Evolutionary conservation across 2,888 invertebrate genomes (phyloP), one percentile per base, ranked within the genome.

Genomic region (Peribatodes rhomboidaria): DNA sequence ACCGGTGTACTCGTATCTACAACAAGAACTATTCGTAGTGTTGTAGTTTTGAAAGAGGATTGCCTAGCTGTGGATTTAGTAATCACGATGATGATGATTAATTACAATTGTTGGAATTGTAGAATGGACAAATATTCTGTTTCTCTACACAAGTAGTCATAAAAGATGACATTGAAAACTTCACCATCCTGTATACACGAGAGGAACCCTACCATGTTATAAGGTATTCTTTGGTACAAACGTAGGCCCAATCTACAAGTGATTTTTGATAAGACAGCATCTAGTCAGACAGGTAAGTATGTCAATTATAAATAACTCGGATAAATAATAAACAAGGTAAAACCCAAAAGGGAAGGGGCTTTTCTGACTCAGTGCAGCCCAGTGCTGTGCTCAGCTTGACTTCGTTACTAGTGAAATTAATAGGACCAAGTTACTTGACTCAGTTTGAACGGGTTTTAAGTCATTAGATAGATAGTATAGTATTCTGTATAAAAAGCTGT

Each of bases 201-300:
- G 79, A 80, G 84, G 82, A 84, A 81, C 82, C 52, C 18, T 72
- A 70, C 76, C 69, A 74, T 68, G 78, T 81, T 87, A 89, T 88
- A 90, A 90, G 86, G 82, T 83, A 83, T 82, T 81, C 76, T 71
- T 78, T 69, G 65, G 69, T 56, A 55, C 63, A 49, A 39, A 44
- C 68, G 61, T 56, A 61, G 69, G 65, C 77, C 70, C 86, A 89
- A 85, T 83, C 83, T 71, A 60, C 74, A 62, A 57, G 66, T 71
- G 77, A 70, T 55, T 74, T 70, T 74, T 69, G 78, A 68, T 69
- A 73, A 74, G 69, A 69, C 72, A 73, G 79, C 85, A 81, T 83
- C 86, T 85, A 82, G 80, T 83, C 84, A 82, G 52, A 57, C 72
- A 77, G 84, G 84, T n/a, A n/a, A n/a, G n/a, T 85, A 79, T 56